Percentiles rank a stretch among this genome's conserved stretches.
These are phyloP conservation scores for Caenorhabditis zanzibari DNA, from an alignment of 2,888 invertebrate species.

Conservation along the genomic window DNA sequence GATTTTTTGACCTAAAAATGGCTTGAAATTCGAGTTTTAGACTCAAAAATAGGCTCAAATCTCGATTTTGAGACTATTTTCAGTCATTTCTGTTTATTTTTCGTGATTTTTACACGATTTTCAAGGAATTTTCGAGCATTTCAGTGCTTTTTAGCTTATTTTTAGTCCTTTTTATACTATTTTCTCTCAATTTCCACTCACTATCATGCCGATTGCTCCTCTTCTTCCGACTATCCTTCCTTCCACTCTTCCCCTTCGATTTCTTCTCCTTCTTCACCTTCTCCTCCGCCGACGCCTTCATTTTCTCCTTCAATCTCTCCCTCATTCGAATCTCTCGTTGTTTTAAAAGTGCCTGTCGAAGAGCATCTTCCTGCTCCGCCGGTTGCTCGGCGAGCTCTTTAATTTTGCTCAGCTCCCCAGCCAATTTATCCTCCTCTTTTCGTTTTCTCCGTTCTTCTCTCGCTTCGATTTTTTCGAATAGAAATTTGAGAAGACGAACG, in stretches of 20 bases:
- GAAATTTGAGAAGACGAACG: conserved; percentile 69
- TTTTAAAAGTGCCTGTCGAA: conserved; percentile 67
- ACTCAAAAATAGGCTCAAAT: too few relatives aligned
- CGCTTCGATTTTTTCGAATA: conserved; percentile 71
- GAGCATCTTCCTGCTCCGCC: conserved; percentile 66
- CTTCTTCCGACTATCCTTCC: neutral
- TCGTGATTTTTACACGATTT: too few relatives aligned
- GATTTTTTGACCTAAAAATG: neutral
- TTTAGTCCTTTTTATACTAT: neutral
- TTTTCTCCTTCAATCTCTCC: conserved; percentile 64
- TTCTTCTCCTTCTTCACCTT: conserved; percentile 24
- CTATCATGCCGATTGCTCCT: conserved; percentile 39
- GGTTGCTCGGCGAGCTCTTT: conserved; percentile 56
- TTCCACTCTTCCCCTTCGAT: neutral
- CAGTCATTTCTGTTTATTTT: too few relatives aligned
- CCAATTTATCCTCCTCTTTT: conserved; percentile 67
- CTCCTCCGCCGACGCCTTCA: conserved; percentile 46
- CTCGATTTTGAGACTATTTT: too few relatives aligned
- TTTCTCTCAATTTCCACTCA: too few relatives aligned
- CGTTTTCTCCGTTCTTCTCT: conserved; percentile 57
- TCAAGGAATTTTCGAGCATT: too few relatives aligned
- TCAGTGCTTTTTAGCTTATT: too few relatives aligned
- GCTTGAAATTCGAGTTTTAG: too few relatives aligned
- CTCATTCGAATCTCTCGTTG: conserved; percentile 71
- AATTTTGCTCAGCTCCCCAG: conserved; percentile 63